Evolutionary conservation across 2,888 invertebrate species (phyloP).

Genomic region (Phyto melanocephala): DNA sequence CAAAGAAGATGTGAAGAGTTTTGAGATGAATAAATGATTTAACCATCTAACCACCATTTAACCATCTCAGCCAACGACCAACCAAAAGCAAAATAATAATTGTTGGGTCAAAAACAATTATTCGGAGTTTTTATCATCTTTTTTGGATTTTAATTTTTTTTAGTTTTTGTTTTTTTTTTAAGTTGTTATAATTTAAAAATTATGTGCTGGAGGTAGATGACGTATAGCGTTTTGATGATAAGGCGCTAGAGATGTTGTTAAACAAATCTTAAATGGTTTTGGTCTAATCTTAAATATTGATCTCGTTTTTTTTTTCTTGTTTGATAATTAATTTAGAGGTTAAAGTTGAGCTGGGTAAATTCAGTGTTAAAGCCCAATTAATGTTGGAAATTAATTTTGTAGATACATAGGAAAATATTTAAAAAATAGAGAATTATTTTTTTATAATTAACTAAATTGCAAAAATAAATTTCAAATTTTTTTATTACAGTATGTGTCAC

Average conservation of each 20-base stretch:
- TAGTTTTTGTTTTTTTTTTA: constrained; percentile 9
- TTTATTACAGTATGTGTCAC: too few species aligned
- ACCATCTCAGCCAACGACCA: not conserved
- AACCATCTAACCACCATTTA: not conserved
- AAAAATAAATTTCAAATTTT: too few species aligned
- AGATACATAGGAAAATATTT: too few species aligned
- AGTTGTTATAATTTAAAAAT: constrained; percentile 46
- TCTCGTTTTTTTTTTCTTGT: constrained; percentile 24
- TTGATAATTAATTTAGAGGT: constrained; percentile 31
- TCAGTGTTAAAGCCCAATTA: too few species aligned
- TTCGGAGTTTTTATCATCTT: constrained; percentile 6
- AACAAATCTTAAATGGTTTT: constrained; percentile 35
- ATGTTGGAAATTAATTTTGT: too few species aligned
- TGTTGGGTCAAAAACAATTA: constrained; percentile 48
- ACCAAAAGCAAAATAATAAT: constrained; percentile 41
- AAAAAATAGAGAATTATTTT: too few species aligned
- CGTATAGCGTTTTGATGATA: not conserved
- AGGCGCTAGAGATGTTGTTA: constrained; percentile 36
- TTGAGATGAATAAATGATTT: constrained; percentile 21
- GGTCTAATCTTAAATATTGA: constrained; percentile 35
- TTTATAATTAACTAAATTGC: too few species aligned
- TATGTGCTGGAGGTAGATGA: not conserved
- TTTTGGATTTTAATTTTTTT: constrained; percentile 1
- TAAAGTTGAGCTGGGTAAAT: constrained; percentile 4
- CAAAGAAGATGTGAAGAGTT: constrained; percentile 7